Conservation (phyloP, 2,113 vertebrate genomes). For the Dunckerocampus dactyliophorus region DNA sequence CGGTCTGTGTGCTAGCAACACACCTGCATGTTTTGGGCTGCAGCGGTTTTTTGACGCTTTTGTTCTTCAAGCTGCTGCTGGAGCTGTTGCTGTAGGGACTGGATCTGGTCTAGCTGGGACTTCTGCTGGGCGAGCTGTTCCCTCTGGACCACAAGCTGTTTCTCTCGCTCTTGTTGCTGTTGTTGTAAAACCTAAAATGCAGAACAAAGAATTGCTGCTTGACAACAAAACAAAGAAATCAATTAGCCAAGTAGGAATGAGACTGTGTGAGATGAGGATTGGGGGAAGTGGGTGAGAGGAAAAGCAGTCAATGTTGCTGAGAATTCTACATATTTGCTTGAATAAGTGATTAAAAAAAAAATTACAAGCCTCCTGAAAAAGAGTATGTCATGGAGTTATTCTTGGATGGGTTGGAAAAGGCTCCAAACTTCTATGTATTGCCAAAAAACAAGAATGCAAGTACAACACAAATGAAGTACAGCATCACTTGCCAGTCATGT, state of each 20-base stretch:
- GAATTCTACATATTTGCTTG: background rate
- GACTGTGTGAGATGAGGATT: background rate
- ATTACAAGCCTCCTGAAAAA: constrained; percentile 26
- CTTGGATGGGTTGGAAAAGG: constrained; percentile 1
- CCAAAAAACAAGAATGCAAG: constrained; percentile 48
- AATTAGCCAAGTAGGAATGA: background rate
- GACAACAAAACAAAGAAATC: constrained; percentile 1
- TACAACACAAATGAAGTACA: constrained; percentile 52
- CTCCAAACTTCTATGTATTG: background rate
- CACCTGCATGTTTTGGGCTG: constrained; percentile 57
- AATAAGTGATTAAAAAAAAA: constrained; percentile 12
- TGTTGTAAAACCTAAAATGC: constrained; percentile 85
- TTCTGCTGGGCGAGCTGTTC: constrained; percentile 97
- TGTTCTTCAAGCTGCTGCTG: constrained; percentile 96
- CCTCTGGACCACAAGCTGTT: constrained; percentile 88
- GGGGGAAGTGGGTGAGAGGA: background rate
- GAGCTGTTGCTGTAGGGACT: constrained; percentile 94
- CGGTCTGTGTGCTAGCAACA: background rate
- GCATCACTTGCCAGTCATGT: constrained; percentile 38
- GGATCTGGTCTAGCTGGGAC: constrained; percentile 94
- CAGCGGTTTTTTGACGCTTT: constrained; percentile 82
- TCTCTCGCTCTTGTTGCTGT: constrained; percentile 92
- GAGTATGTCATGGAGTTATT: constrained; percentile 38
- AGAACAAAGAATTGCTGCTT: constrained; percentile 4
- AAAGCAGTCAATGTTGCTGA: background rate